Evolutionary conservation across 2,113 vertebrate genomes (phyloP), one percentile per base, ranked within the genome.

Genomic region (Hyperoodon ampullatus): DNA sequence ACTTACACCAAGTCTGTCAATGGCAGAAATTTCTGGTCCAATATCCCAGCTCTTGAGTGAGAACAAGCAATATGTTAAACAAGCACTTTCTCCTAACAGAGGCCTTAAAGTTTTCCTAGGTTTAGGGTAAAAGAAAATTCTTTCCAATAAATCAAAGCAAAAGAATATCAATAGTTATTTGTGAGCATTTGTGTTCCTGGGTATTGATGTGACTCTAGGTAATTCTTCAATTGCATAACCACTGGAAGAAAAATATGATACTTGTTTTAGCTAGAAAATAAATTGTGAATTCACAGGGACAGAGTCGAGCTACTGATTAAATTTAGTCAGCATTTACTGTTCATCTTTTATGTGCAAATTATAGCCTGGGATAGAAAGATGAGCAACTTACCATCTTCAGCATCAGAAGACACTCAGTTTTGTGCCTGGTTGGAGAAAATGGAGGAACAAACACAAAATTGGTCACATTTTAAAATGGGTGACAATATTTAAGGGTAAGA

Each of bases 71-170:
- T 33, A 65, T 75, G 60, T 88, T 61, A 80, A 66, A 55, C 3
- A 61, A 12, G 23, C 10, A 23, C 35, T 78, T 55, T 93, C 42
- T 80, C 8, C 58, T 87, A 74, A 33, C 7, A 86, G 50, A 75
- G 8, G 15, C 12, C 55, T 55, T 86, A 55, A 85, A 13, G 2
- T 50, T 26, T 82, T 94, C 85, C 24, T 77, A 14, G 4, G 23
- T 58, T 82, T 75, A 50, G 15, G 18, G 5, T 80, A 10, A 75
- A 14, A 28, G 50, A 33, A 30, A 75, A 88, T 53, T 68, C 1
- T 70, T 88, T 92, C 75, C 30, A 93, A 75, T 47, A 68, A 96
- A 96, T 90, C 42, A 93, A 90, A 94, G 16, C 30, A 90, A 92
- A 96, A 88, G 8, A 65, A 58, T 83, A 78, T 53, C 33, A 72